Evolutionary conservation across 1,140 invertebrate genomes (phyloP).

Genomic region (Drosophila ficusphila): DNA sequence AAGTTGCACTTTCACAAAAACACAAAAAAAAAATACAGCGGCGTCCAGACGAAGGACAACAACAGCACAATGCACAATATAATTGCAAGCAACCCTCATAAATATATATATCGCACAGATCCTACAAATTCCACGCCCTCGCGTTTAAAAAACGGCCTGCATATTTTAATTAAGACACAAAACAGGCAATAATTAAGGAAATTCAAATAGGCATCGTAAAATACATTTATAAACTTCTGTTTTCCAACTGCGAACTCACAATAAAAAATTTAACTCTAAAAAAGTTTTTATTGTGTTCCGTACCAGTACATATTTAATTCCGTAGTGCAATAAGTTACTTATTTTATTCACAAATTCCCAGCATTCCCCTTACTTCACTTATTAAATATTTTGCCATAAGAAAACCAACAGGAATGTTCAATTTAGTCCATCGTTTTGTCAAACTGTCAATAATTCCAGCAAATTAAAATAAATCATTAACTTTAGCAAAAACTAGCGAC

Average conservation of each 20-base stretch:
- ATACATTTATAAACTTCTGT: neutral
- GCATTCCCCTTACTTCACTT: neutral
- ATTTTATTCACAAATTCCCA: neutral
- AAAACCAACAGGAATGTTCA: conserved; percentile 3
- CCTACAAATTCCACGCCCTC: neutral
- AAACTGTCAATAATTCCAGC: conserved; percentile 14
- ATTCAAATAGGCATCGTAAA: neutral
- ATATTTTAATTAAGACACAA: conserved; percentile 26
- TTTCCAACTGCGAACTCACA: too few relatives aligned
- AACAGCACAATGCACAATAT: conserved; percentile 68
- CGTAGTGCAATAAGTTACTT: neutral
- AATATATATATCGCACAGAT: conserved; percentile 24
- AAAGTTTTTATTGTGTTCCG: neutral
- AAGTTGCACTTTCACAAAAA: conserved; percentile 77
- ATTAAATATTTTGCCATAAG: neutral
- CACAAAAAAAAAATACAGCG: conserved; percentile 38
- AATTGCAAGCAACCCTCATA: conserved; percentile 66
- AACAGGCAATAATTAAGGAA: neutral
- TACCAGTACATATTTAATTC: too few relatives aligned
- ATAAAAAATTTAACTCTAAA: neutral
- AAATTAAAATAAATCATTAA: conserved; percentile 47
- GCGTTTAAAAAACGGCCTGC: conserved; percentile 11
- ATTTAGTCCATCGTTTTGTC: neutral
- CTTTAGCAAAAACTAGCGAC: conserved; percentile 17
- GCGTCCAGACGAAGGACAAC: conserved; percentile 33